Percentiles rank a stretch among this genome's conserved stretches.
Conservation (phyloP, 2,888 invertebrate genomes). For the Clistopyga incitator region DNA sequence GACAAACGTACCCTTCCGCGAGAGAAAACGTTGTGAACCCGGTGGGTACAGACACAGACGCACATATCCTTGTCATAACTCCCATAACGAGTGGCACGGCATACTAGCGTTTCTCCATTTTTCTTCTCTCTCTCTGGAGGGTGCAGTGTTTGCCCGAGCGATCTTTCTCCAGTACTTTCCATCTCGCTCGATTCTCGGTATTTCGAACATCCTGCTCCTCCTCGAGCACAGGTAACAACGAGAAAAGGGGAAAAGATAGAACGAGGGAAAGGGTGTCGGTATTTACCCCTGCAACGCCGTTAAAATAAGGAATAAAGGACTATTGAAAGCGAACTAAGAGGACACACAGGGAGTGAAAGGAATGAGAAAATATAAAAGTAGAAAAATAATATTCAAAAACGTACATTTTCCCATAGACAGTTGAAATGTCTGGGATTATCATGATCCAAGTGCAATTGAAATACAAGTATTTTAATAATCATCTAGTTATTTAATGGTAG, state of each 20-base stretch:
- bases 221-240: slow-evolving; percentile 48
- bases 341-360: slow-evolving; percentile 20
- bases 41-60: slow-evolving; percentile 38
- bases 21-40: slow-evolving; percentile 47
- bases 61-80: slow-evolving; percentile 64
- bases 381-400: not conserved
- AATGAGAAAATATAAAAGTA: slow-evolving; percentile 18
- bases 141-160: slow-evolving; percentile 40
- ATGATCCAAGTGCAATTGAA: not conserved
- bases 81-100: slow-evolving; percentile 55
- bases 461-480: not conserved
- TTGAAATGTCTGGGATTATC: not conserved
- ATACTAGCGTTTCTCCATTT: slow-evolving; percentile 54
- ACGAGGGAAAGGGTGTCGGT: slow-evolving; percentile 34
- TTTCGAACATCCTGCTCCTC: slow-evolving; percentile 45
- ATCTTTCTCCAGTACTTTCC: slow-evolving; percentile 55
- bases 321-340: slow-evolving; percentile 14
- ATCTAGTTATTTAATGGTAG: not conserved
- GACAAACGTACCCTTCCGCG: slow-evolving; percentile 59
- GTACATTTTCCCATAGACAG: not conserved
- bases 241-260: slow-evolving; percentile 25
- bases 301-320: slow-evolving; percentile 34
- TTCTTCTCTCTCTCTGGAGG: slow-evolving; percentile 49
- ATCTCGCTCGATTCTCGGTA: slow-evolving; percentile 9
- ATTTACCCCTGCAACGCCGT: slow-evolving; percentile 18